Base-by-base conservation (phyloP, 2,797 vertebrate species). In the Xiphorhynchus erythropygius region DNA sequence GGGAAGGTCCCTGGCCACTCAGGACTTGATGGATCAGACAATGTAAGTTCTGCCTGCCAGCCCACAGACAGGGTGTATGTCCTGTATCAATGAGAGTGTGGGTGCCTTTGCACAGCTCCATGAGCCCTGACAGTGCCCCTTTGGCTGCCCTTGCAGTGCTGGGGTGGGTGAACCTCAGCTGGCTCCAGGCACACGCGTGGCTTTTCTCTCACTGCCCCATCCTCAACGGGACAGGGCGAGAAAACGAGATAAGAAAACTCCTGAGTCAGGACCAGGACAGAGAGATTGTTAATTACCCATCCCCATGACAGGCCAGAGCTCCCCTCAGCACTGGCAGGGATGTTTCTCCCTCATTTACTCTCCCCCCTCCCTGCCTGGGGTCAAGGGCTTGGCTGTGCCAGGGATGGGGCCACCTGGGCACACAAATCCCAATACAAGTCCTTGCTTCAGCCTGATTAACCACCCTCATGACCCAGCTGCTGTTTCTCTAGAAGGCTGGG, bases 281-380 rank as follows among this genome's bases (percentile, higher is more conserved):
- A 21, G 57, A 89, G 41, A 55, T 19, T 1, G 2, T 57, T 77
- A 89, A 70, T 57, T 67, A 65, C 44, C 69, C 70, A 42, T 57
- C 65, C 77, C 35, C 55, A 52, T 47, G 35, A 74, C 8, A 28
- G 56, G n/a, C 47, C 15, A 30, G 9, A 56, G 21, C 10, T 10
- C 37, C 17, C 24, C 32, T 30, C 18, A 19, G 41, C n/a, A n/a
- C n/a, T 65, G 18, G 10, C 67, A 19, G 1, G 4, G n/a, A 9
- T 0, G 0, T 23, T 37, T 25, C 25, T 46, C 7, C 7, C 21
- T 1, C 2, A 1, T 22, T 33, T 18, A 1, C 35, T 22, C 41
- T 33, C 23, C 7, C 1, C 16, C 5, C 23, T 69, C 32, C 22
- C 22, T 9, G 25, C n/a, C 13, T 18, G 5, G 5, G 23, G 5